Evolutionary conservation across 2,113 vertebrate species (phyloP).

Genomic region (Muscicapa adusta): DNA sequence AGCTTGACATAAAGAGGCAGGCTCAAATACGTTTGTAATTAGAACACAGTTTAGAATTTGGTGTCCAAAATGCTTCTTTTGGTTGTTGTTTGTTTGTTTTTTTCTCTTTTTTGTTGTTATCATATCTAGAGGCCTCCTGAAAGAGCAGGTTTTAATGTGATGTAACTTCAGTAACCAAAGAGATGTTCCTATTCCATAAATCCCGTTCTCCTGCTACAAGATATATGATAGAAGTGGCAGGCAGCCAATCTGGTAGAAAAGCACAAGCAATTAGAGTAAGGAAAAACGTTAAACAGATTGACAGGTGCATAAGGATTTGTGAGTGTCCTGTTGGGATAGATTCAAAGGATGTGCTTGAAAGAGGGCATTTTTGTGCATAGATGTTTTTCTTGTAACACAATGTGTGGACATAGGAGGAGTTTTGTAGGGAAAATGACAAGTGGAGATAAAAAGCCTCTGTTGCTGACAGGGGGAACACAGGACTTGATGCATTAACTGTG

Average conservation of each 20-base stretch:
- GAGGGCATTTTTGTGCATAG: not conserved
- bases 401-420: not conserved
- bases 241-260: not conserved
- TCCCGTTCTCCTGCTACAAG: not conserved
- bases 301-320: not conserved
- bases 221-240: not conserved
- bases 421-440: not conserved
- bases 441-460: not conserved
- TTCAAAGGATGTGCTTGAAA: not conserved
- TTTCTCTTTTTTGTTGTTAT: not conserved
- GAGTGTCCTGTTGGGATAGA: not conserved
- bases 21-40: not conserved
- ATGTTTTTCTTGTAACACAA: not conserved
- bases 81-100: not conserved
- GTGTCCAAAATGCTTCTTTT: not conserved
- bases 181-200: not conserved
- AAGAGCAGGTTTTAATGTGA: not conserved
- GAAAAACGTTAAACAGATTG: not conserved
- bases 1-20: not conserved
- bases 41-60: not conserved
- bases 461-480: not conserved
- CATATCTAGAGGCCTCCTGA: not conserved
- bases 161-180: not conserved
- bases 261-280: not conserved
- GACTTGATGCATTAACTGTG: not conserved